Evolutionary conservation across 2,888 invertebrate genomes (phyloP), one percentile per base, ranked within the genome.

Genomic region (Agriopis leucophaearia): DNA sequence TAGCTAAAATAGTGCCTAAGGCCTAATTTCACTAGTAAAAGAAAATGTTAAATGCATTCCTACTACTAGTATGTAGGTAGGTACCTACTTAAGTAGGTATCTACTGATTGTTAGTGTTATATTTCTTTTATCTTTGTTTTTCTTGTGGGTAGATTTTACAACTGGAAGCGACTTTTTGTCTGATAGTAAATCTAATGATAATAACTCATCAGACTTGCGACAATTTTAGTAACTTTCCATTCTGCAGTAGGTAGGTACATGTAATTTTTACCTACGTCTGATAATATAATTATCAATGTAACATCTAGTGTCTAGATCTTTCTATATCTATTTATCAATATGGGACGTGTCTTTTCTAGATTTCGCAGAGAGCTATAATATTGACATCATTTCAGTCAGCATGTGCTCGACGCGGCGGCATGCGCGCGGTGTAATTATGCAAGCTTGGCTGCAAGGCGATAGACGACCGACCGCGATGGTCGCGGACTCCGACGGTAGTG

Each of bases 381-480:
- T 66, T 66, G 63, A 62, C 66, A 58, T 66, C 42, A 48, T 66
- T 66, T 54, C 38, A 15, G 36, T 15, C 63, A 48, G 38, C 72
- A 55, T 64, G 62, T 60, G 69, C 45, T 44, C 44, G 71, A 56
- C 69, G 70, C 15, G n/a, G 45, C 15, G 45, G 45, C 45, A 45
- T 45, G 45, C 15, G 8, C 45, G 45, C 59, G 70, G 56, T 64
- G 65, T 86, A 90, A 90, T 91, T 90, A 90, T 90, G 91, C 91
- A 90, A 83, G 83, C 76, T 70, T 84, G 82, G 81, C 78, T 83
- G 87, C 85, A 82, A 81, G 71, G 74, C 69, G 66, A 79, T 80
- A 82, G 80, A 79, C 80, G 81, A 76, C 78, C 78, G 80, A 82
- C 78, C 83, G 74, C 82, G 78, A 74, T 84, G 75, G 79, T 80